Evolutionary conservation across 2,113 vertebrate genomes (phyloP), one percentile per base, ranked within the genome.

Genomic region (Mungos mungo): DNA sequence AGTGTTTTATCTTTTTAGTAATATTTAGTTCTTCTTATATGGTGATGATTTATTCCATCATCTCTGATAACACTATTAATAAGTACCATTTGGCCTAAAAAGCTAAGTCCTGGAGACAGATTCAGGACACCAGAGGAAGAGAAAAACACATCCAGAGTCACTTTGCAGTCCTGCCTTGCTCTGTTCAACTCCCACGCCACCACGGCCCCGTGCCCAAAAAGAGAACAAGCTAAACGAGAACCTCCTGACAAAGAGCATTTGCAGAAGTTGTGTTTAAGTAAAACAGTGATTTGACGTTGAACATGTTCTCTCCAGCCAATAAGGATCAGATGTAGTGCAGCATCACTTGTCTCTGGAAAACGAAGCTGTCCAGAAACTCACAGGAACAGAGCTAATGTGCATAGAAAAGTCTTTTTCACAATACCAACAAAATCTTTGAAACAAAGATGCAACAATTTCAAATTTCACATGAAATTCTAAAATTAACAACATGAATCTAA

Each of bases 341-440:
- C 12, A 9, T 93, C 92, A 77, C 45, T 90, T 95, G 87, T 77
- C 52, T 93, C 90, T 52, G 16, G 79, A 47, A 93, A 52, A 79
- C 25, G 7, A 95, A 23, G 57, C n/a, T 69, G 25, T 54, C 2
- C 5, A 63, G 47, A 94, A 95, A 69, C n/a, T 23, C 74, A 47
- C 29, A 77, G 16, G 2, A 86, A 38, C 1, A 6, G 1, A 80
- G 4, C n/a, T 65, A 9, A 1, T 0, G 6, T 35, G 38, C 13
- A 9, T 15, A 81, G 16, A 45, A 31, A 45, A 45, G 6, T 19
- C 10, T 45, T 14, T n/a, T 12, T 86, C 84, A 77, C 5, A 23
- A 18, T 11, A 50, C 7, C 33, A 33, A 60, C 14, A 21, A 91
- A 84, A 72, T 2, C 0, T 76, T 25, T 29, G 23, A 69, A 94